Conservation (phyloP, 2,113 vertebrate species). For the Gymnobelideus leadbeateri region DNA sequence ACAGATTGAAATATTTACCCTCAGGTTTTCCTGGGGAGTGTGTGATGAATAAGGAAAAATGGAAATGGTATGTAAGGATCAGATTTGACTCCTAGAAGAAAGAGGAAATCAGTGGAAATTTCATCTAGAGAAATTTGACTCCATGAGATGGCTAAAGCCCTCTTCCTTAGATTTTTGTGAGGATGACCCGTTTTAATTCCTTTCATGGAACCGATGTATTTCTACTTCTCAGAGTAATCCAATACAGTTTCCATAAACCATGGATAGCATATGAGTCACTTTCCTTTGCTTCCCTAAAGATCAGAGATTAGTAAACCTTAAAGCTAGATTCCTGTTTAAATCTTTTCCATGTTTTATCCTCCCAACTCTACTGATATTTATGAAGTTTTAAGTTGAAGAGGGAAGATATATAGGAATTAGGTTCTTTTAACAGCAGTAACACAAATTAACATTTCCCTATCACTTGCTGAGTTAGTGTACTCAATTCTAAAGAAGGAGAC, state of each 20-base stretch:
- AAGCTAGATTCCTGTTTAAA: background rate
- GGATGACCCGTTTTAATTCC: background rate
- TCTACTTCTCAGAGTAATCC: background rate
- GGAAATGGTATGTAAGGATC: background rate
- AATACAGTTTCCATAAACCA: background rate
- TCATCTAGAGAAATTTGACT: background rate
- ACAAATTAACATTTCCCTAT: background rate
- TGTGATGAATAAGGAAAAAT: background rate
- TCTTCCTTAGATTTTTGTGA: conserved; percentile 5
- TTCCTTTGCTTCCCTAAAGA: background rate
- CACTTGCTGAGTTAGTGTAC: background rate
- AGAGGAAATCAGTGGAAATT: background rate
- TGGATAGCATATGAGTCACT: background rate
- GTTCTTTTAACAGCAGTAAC: conserved; percentile 30
- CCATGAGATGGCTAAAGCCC: background rate
- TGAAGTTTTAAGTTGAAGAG: conserved; percentile 40
- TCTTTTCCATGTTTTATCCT: background rate
- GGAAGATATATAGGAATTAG: background rate
- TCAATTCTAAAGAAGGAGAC: background rate
- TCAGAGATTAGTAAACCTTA: conserved; percentile 16
- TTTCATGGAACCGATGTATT: conserved; percentile 13
- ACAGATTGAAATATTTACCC: background rate
- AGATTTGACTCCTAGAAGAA: conserved; percentile 3
- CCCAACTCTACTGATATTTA: background rate
- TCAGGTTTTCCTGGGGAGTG: background rate